These are phyloP conservation scores for Gymnothorax javanicus DNA, from an alignment of 2,797 vertebrate genomes.

Conservation along the genomic window DNA sequence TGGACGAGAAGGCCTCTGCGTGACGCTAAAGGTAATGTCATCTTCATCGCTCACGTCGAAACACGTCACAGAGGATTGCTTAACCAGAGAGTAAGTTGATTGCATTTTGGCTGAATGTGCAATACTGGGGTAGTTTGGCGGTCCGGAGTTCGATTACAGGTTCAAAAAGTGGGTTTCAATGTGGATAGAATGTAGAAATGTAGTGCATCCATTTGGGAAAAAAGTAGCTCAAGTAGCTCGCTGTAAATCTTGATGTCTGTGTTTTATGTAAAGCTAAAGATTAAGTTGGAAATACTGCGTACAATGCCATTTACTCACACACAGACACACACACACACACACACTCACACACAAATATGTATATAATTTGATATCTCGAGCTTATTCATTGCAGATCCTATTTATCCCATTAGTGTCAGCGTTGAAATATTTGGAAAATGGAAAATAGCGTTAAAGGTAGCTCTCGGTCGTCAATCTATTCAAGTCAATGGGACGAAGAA, in stretches of 20 bases:
- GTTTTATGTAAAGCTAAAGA: not conserved
- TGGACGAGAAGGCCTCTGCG: constrained; percentile 80
- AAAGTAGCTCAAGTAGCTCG: not conserved
- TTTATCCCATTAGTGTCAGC: too few relatives aligned
- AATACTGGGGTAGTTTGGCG: constrained; percentile 14
- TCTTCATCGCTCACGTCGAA: constrained; percentile 72
- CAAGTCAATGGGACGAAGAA: too few relatives aligned
- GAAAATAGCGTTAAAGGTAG: too few relatives aligned
- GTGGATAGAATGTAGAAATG: not conserved
- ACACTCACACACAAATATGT: not conserved
- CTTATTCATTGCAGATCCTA: too few relatives aligned
- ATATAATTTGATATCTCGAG: not conserved
- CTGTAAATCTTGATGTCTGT: not conserved
- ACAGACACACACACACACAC: not conserved
- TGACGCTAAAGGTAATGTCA: constrained; percentile 81
- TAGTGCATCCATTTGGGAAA: not conserved
- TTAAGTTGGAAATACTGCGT: not conserved
- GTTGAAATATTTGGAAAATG: too few relatives aligned
- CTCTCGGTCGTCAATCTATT: too few relatives aligned
- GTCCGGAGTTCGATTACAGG: not conserved
- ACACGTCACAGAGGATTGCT: constrained; percentile 50
- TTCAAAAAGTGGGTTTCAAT: not conserved
- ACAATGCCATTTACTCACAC: not conserved
- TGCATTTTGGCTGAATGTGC: not conserved
- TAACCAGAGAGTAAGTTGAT: not conserved